phyloP scores from a whole-genome alignment of 1,140 invertebrate genomes.

The Solenopsis fugax region DNA sequence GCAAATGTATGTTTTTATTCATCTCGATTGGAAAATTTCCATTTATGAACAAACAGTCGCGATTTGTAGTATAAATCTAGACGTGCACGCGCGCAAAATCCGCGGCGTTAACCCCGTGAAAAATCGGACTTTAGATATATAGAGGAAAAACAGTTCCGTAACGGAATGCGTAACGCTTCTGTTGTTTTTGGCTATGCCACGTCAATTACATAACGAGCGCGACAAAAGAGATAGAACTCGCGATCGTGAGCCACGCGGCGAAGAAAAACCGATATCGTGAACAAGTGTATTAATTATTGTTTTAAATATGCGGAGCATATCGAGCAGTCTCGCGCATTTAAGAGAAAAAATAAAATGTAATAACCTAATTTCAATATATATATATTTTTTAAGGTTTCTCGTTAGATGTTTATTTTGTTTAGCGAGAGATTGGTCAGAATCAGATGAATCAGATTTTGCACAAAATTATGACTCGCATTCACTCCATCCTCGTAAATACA shows the following conservation, averaged over 20 bases:
- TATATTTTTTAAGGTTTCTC: not conserved
- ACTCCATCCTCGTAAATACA: not conserved
- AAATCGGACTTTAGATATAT: not conserved
- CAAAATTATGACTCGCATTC: not conserved
- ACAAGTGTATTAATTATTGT: not conserved
- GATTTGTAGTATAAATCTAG: not conserved
- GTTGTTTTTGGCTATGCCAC: slow-evolving; percentile 37
- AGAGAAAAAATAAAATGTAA: not conserved
- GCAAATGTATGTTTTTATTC: not conserved
- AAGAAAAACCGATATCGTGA: not conserved
- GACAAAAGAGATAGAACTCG: not conserved
- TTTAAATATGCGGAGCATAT: too few species aligned
- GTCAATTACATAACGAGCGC: slow-evolving; percentile 12
- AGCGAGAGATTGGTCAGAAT: not conserved
- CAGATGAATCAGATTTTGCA: not conserved
- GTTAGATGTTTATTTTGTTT: not conserved
- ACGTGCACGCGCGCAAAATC: slow-evolving; percentile 6
- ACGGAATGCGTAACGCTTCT: slow-evolving; percentile 25
- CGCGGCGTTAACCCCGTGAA: not conserved
- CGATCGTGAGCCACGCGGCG: not conserved
- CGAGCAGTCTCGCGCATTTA: not conserved
- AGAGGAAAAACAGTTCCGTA: slow-evolving; percentile 18
- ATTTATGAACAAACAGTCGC: not conserved
- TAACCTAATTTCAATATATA: not conserved
- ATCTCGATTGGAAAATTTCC: not conserved